Evolutionary conservation across 2,797 vertebrate genomes (phyloP).

Genomic region (Gila robusta): DNA sequence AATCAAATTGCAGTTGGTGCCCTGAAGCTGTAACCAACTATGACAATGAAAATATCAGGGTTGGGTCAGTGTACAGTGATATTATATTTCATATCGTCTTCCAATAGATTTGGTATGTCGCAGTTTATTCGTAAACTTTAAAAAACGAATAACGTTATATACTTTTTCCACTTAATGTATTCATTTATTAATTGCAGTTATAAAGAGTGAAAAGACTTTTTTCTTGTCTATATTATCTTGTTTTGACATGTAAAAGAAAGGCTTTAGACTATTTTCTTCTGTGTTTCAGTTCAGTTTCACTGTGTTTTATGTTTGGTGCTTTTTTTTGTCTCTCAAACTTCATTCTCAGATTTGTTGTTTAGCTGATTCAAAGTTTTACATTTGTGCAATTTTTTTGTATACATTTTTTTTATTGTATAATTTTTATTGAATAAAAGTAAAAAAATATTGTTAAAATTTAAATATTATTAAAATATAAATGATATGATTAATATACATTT

Average conservation of each 20-base stretch:
- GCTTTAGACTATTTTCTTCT: not conserved
- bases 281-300: not conserved
- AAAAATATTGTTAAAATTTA: not conserved
- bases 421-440: too few relatives aligned
- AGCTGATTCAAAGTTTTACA: not conserved
- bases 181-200: not conserved
- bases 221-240: not conserved
- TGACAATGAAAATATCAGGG: constrained; percentile 46
- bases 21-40: constrained; percentile 71
- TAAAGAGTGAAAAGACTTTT: not conserved
- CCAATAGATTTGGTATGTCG: not conserved
- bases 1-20: constrained; percentile 73
- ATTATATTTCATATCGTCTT: constrained; percentile 18
- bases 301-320: not conserved
- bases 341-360: not conserved
- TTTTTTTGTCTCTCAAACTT: not conserved
- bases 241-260: not conserved
- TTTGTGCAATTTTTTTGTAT: too few relatives aligned
- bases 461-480: not conserved
- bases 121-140: not conserved
- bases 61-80: constrained; percentile 4
- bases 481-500: not conserved
- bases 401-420: not conserved
- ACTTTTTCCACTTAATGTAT: not conserved
- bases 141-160: not conserved